phyloP scores from a whole-genome alignment of 2,797 vertebrate genomes.

The Eurystomus glaucurus region DNA sequence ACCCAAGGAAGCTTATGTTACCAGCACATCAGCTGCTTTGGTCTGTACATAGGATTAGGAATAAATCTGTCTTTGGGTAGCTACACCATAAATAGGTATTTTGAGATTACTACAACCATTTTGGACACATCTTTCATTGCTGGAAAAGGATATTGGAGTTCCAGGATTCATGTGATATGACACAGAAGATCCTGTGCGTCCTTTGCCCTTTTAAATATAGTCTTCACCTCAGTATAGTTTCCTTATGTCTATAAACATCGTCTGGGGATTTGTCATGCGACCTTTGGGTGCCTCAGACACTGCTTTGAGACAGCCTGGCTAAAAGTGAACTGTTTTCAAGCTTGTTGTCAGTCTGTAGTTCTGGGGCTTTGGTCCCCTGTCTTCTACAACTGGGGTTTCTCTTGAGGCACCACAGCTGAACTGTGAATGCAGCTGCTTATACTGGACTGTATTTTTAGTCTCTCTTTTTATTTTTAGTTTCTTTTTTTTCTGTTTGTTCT shows the following conservation, averaged over 20 bases:
- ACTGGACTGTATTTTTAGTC: not conserved
- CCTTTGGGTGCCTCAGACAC: not conserved
- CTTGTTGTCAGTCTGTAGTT: not conserved
- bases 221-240: not conserved
- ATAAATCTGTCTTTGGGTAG: conserved; percentile 13
- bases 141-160: not conserved
- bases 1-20: not conserved
- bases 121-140: not conserved
- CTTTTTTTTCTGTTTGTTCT: not conserved
- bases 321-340: not conserved
- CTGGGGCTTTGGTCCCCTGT: not conserved
- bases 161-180: not conserved
- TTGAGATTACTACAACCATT: not conserved
- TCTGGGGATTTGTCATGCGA: conserved; percentile 2
- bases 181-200: not conserved
- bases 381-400: not conserved
- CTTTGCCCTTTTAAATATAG: conserved; percentile 31
- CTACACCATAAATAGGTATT: not conserved
- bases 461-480: too few species aligned
- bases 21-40: not conserved
- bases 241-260: not conserved
- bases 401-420: not conserved
- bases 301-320: not conserved
- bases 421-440: not conserved
- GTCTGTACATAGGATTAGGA: not conserved